Conservation (phyloP, 2,888 invertebrate genomes). For the Trissolcus brochymenae region DNA sequence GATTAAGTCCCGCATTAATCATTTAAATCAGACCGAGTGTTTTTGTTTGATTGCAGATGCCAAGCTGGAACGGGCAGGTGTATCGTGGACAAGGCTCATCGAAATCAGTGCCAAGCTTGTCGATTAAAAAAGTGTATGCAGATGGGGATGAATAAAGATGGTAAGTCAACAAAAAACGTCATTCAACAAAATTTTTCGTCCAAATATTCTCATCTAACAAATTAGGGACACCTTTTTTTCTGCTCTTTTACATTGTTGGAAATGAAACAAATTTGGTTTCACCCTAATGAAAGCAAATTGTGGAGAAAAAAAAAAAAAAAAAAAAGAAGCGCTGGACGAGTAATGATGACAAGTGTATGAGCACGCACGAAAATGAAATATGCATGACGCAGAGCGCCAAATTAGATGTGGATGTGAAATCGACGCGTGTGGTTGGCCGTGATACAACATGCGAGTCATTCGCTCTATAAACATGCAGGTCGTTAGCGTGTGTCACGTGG, state of each 20-base stretch:
- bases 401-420: slow-evolving; percentile 52
- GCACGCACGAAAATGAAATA: slow-evolving; percentile 52
- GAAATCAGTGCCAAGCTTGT: slow-evolving; percentile 97
- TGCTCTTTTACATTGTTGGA: too few species aligned
- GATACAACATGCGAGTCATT: slow-evolving; percentile 52
- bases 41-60: slow-evolving; percentile 83
- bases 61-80: slow-evolving; percentile 99
- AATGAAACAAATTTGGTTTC: not conserved
- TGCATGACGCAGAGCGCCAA: slow-evolving; percentile 46
- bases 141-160: slow-evolving; percentile 97
- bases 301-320: slow-evolving; percentile 9
- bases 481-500: slow-evolving; percentile 70
- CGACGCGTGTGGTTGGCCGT: slow-evolving; percentile 55
- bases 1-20: slow-evolving; percentile 1
- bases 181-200: too few species aligned
- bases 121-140: slow-evolving; percentile 92
- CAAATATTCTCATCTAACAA: too few species aligned
- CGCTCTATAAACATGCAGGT: slow-evolving; percentile 67
- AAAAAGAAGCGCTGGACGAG: not conserved
- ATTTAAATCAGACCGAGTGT: not conserved
- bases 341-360: slow-evolving; percentile 36
- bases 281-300: slow-evolving; percentile 1
- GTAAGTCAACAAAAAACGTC: too few species aligned
- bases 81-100: slow-evolving; percentile 94
- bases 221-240: too few species aligned